Base-by-base conservation (phyloP, 1,140 invertebrate species). In the Zaprionus davidi region DNA sequence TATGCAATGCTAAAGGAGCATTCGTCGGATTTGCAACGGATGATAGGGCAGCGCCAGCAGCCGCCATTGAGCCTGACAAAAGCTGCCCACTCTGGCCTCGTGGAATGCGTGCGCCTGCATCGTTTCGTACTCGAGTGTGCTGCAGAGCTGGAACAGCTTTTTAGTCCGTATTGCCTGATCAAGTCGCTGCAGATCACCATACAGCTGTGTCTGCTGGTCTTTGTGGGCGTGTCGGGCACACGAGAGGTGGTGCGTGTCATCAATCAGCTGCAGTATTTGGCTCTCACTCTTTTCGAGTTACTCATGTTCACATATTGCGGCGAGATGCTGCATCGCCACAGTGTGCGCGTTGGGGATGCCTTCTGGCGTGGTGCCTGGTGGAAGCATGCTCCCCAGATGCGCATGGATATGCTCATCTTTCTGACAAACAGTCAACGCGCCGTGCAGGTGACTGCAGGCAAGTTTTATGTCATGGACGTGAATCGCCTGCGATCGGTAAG, bases 221-320 rank as follows among this genome's bases (percentile, higher is more conserved):
- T 92, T 44, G 81, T 92, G 6, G 88, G 84, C 4, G 91, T 92
- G 0, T 81, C 79, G 11, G 87, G 91, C 1, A 79, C 78, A 0
- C 76, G 82, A 1, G 84, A 90, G n/a, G 51, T 77, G 11, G 56
- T 92, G 22, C 79, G 88, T 0, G 87, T 77, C 15, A 72, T 92
- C 11, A 92, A 92, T 57, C 79, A 91, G 36, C 17, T 88, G 41
- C 91, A 92, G 63, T 92, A 92, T 28, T 22, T 92, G 20, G 36
- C 5, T 0, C 60, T 92, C 17, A 92, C 91, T 5, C 26, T 76
- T 2, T 73, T 82, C 12, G 91, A 92, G 55, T 71, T 92, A 0
- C 44, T 92, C 1, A 91, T 92, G 85, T 92, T 92, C 51, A 92
- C 91, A 4, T 92, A 91, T 31, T 91, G 77, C 51, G 91, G 91